Conservation (phyloP, 2,113 vertebrate genomes). For the Azemiops feae region DNA sequence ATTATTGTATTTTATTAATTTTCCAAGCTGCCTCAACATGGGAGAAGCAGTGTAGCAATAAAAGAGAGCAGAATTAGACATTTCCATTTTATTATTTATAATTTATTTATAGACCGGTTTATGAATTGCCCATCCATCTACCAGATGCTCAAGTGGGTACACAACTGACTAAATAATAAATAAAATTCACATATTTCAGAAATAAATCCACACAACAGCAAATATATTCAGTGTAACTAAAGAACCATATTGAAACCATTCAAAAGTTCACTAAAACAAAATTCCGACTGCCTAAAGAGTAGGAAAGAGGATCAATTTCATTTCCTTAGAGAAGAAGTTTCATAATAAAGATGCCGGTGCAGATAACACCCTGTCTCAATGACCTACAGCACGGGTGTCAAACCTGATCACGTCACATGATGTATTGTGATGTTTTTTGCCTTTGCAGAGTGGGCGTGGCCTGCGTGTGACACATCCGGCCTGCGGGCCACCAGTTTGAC, state of each 20-base stretch:
- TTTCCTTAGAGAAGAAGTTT: neutral
- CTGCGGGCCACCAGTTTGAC: no score
- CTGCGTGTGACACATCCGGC: no score
- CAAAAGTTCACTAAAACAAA: neutral
- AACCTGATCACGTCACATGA: no score
- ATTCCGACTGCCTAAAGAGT: neutral
- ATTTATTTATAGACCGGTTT: neutral
- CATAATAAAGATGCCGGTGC: neutral
- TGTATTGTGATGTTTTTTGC: no score
- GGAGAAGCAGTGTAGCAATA: neutral
- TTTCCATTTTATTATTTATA: neutral
- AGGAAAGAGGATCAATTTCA: neutral
- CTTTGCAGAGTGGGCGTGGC: no score
- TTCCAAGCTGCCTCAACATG: neutral
- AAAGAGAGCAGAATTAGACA: neutral
- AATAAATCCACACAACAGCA: neutral
- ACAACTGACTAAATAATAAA: neutral
- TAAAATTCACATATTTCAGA: neutral
- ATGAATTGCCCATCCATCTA: neutral
- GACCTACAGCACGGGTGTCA: neutral
- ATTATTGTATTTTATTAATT: slow-evolving; percentile 10
- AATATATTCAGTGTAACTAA: neutral
- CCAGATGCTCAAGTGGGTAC: neutral
- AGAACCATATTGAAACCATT: neutral
- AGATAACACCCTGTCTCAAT: neutral